phyloP scores from a whole-genome alignment of 1,140 invertebrate genomes.

The Leucophenga varia region DNA sequence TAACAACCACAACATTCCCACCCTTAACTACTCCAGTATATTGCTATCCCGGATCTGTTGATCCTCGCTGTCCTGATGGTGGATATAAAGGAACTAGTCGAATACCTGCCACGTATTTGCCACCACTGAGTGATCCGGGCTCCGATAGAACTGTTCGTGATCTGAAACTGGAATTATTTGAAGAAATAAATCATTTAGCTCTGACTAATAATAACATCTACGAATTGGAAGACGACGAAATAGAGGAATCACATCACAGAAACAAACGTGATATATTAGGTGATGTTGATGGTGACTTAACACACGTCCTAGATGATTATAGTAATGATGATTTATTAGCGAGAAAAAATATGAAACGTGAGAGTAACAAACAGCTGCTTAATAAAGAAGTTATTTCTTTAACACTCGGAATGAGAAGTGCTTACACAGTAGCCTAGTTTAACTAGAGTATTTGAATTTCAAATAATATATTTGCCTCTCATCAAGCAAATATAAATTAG shows the following conservation, averaged over 20 bases:
- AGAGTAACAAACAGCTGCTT: slow-evolving; percentile 25
- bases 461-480: too few species aligned
- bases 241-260: slow-evolving; percentile 1
- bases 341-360: slow-evolving; percentile 39
- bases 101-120: slow-evolving; percentile 60
- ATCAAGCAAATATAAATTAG: too few species aligned
- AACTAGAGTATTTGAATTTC: too few species aligned
- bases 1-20: slow-evolving; percentile 8
- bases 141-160: slow-evolving; percentile 37
- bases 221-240: slow-evolving; percentile 40
- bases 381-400: slow-evolving; percentile 42
- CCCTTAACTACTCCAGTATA: slow-evolving; percentile 52
- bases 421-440: slow-evolving; percentile 34
- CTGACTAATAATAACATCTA: slow-evolving; percentile 40
- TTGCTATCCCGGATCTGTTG: slow-evolving; percentile 63
- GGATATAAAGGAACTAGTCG: slow-evolving; percentile 58
- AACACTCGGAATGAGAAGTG: slow-evolving; percentile 37
- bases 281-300: background rate
- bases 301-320: slow-evolving; percentile 5
- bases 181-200: slow-evolving; percentile 41
- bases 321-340: slow-evolving; percentile 31
- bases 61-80: slow-evolving; percentile 63
- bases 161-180: slow-evolving; percentile 32
- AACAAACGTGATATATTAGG: slow-evolving; percentile 28
- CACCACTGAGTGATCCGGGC: slow-evolving; percentile 54